Conservation (phyloP, 2,888 invertebrate genomes). For the Euspilapteryx auroguttella region DNA sequence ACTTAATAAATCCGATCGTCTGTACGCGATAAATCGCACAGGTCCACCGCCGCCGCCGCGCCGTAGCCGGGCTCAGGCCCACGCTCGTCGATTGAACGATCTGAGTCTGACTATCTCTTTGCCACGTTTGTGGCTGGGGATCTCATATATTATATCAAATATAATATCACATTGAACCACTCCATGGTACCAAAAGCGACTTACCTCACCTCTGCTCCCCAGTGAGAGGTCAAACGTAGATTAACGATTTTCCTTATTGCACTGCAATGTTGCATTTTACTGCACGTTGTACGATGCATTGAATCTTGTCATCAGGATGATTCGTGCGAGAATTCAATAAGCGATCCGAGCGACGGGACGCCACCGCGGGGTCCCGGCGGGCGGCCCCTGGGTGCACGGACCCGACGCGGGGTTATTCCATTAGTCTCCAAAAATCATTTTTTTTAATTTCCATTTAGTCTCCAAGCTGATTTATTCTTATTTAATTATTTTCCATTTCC, state of each 20-base stretch:
- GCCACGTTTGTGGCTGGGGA: too few species aligned
- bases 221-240: constrained; percentile 4
- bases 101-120: too few species aligned
- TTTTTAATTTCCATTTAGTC: too few species aligned
- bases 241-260: constrained; percentile 6
- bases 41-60: too few species aligned
- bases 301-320: constrained; percentile 18
- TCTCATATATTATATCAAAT: too few species aligned
- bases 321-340: constrained; percentile 50
- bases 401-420: constrained; percentile 33
- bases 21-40: constrained; percentile 34
- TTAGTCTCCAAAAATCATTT: too few species aligned
- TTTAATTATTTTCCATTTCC: too few species aligned
- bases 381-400: constrained; percentile 10
- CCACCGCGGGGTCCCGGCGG: constrained; percentile 2
- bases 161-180: too few species aligned
- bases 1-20: constrained; percentile 45
- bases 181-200: too few species aligned
- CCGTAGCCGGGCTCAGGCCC: background rate
- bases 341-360: constrained; percentile 13
- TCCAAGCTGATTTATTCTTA: too few species aligned
- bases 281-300: constrained; percentile 18
- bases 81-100: too few species aligned
- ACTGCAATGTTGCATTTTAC: constrained; percentile 4
- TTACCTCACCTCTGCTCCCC: too few species aligned